Base-by-base conservation (phyloP, 2,888 invertebrate species). In the Pherbina coryleti region DNA sequence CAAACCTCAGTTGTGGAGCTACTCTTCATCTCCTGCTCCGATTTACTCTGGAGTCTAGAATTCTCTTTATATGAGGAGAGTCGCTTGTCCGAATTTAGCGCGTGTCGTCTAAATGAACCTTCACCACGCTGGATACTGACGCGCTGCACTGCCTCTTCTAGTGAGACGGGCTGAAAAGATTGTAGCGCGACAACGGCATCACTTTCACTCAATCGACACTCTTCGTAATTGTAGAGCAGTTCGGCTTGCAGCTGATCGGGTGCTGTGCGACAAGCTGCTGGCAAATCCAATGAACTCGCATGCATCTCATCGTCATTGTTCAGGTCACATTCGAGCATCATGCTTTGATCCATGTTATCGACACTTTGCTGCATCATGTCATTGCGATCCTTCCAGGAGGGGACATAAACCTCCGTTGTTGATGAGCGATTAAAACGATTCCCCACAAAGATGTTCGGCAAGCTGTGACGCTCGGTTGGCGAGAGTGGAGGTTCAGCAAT, bases 401-500 rank as follows among this genome's bases (percentile, higher is more conserved):
- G 92, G 80, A 92, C 91, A 85, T 91, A 91, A 37, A 92, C 91
- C 77, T 91, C 91, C 0, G 92, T 92, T 72, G 91, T 88, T 53
- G 91, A 91, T 76, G 90, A 91, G 75, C 90, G 88, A 84, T 91
- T 92, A 81, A 92, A 92, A 76, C 92, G 91, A 85, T 92, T 92
- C 5, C 91, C 92, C 28, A 92, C 92, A 85, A 92, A 92, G 78
- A 91, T 91, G 81, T 93, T 92, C 8, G 94, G 94, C 88, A 93
- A 93, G 86, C 94, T 94, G 82, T 93, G 93, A 37, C 94, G 91
- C 49, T 91, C 92, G 9, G 80, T 90, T 81, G 83, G 83, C 3
- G 84, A 84, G n/a, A 34, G 49, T 7, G 62, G 62, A 8, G 14
- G 31, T 17, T 55, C 25, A 5, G 55, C 70, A 25, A 69, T 34